Base-by-base conservation (phyloP, 1,140 invertebrate genomes). In the Conus betulinus region DNA sequence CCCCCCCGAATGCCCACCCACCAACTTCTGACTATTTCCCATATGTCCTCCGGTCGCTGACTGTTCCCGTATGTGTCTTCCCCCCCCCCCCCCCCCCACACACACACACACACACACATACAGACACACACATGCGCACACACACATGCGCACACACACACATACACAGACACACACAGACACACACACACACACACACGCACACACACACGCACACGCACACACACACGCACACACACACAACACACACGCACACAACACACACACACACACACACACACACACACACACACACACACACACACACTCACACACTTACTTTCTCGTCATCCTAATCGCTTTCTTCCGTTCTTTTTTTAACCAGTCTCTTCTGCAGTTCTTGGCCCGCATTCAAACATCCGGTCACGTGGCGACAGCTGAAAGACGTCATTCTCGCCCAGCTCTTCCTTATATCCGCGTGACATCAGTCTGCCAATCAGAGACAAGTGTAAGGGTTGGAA, bases 391-490 rank as follows among this genome's bases (percentile, higher is more conserved):
- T 55, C 81, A 57, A n/a, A 20, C 81, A 57, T 82, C 81, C 53
- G 51, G 67, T 85, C 84, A 71, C 60, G 67, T 53, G 84, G 67
- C 3, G 67, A 53, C 10, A 85, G 84, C 39, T 51, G 25, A 53
- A 15, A 74, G 5, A 85, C 63, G 84, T 85, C 84, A 5, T 53
- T 27, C 51, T 85, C 84, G 0, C 13, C 25, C 27, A 85, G 67
- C 51, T 85, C 84, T 13, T n/a, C 25, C 52, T 63, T 67, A n/a
- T 51, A 85, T 13, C 84, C 84, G 20, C n/a, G 60, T 25, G 84
- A 85, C 84, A 85, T 85, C 84, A 85, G 23, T 25, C 84, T 85
- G 63, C 51, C 57, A 52, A 63, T 63, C 55, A 85, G 8, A 67
- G 17, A 25, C 53, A 74, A 5, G n/a, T 23, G 67, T 74, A 6